phyloP scores from a whole-genome alignment of 2,797 vertebrate genomes.

The Galagoides demidoff region DNA sequence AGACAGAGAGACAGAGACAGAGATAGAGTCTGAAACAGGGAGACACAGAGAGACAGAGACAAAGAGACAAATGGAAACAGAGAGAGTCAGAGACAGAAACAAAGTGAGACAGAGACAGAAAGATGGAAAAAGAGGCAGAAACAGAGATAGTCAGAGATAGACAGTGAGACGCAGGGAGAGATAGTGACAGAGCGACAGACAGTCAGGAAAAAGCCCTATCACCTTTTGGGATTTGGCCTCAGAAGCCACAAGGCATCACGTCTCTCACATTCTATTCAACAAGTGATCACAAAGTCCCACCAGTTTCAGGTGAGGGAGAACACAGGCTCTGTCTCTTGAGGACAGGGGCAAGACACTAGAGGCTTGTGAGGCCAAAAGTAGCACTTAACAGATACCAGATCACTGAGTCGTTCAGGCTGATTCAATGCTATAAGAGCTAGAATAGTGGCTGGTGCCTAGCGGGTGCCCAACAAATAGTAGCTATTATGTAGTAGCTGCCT shows the following conservation, averaged over 20 bases:
- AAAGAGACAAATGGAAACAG: not conserved
- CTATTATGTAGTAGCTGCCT: not conserved
- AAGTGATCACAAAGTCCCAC: not conserved
- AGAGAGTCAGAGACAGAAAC: not conserved
- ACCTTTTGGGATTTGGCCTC: not conserved
- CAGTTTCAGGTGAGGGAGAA: not conserved
- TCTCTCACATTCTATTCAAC: not conserved
- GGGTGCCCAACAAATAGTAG: not conserved
- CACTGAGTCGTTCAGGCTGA: not conserved
- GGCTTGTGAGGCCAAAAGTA: not conserved
- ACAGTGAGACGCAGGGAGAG: not conserved
- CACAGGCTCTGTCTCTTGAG: not conserved
- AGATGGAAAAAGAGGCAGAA: not conserved
- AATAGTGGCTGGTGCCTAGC: accelerated
- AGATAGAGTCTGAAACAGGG: not conserved
- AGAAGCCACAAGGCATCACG: not conserved
- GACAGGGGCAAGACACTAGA: not conserved
- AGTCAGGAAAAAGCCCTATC: not conserved
- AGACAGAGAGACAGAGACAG: not conserved
- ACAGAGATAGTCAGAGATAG: too few relatives aligned
- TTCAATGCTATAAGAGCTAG: not conserved
- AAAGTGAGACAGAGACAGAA: not conserved
- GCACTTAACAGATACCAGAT: not conserved
- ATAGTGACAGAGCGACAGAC: not conserved
- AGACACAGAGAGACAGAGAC: not conserved